phyloP scores from a whole-genome alignment of 2,797 vertebrate species.

The Syndactyla subalaris region DNA sequence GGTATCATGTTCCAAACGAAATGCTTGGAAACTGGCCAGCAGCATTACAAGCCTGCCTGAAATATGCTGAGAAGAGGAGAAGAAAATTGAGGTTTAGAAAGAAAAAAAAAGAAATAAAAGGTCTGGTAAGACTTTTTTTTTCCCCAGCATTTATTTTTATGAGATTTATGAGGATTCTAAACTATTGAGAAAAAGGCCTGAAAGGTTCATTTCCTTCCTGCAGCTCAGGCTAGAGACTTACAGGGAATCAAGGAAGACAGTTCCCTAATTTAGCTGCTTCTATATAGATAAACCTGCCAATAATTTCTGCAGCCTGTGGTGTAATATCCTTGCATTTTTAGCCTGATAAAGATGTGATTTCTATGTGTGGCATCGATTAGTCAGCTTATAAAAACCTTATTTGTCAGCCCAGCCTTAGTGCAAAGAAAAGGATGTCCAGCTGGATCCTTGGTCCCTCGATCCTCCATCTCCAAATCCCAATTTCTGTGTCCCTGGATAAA shows the following conservation, averaged over 20 bases:
- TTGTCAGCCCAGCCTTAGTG: neutral
- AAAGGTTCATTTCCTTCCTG: neutral
- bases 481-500: neutral
- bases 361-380: rapidly evolving
- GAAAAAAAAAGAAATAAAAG: neutral
- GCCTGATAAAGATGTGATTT: neutral
- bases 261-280: neutral
- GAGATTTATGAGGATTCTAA: constrained; percentile 23
- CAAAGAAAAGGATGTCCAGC: neutral
- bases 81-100: neutral
- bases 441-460: neutral
- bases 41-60: constrained; percentile 25
- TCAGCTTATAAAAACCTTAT: neutral
- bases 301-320: neutral
- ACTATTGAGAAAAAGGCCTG: neutral
- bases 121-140: neutral
- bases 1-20: constrained; percentile 59
- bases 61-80: constrained; percentile 25
- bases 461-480: neutral
- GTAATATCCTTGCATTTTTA: neutral
- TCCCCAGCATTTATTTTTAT: too few species aligned
- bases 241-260: neutral
- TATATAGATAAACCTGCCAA: neutral
- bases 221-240: neutral
- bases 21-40: constrained; percentile 40